Percentiles rank a stretch among this genome's conserved stretches.
Conservation (phyloP, 2,888 invertebrate species). For the Omphaloscelis lunosa region DNA sequence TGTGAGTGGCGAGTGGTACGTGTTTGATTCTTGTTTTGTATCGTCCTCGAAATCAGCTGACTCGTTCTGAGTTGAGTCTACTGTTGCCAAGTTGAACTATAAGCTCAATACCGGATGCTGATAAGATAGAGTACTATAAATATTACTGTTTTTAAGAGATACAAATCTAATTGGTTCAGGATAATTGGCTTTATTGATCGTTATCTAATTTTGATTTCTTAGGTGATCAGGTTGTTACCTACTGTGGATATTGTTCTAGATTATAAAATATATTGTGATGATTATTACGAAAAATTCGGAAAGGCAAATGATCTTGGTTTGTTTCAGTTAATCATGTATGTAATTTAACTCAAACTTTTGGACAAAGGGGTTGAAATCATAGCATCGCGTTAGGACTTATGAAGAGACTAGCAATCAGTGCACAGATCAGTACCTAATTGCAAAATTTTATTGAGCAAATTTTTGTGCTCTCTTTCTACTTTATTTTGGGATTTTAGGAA, state of each 20-base stretch:
- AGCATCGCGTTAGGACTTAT: too few relatives aligned
- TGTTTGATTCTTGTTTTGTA: slow-evolving; percentile 15
- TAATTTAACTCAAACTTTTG: too few relatives aligned
- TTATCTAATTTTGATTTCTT: background rate
- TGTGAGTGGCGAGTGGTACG: background rate
- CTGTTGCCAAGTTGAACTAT: background rate
- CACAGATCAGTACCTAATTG: too few relatives aligned
- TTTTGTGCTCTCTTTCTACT: too few relatives aligned
- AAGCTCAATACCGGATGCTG: slow-evolving; percentile 1
- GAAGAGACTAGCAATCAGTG: background rate
- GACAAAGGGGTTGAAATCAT: background rate
- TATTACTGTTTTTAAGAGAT: background rate
- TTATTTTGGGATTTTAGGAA: too few relatives aligned
- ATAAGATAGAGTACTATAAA: slow-evolving; percentile 14
- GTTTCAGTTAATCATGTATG: background rate
- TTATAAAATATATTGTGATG: background rate
- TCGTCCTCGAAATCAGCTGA: slow-evolving; percentile 25
- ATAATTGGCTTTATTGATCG: slow-evolving; percentile 11
- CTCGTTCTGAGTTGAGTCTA: background rate
- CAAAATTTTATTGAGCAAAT: too few relatives aligned
- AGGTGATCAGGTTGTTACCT: background rate
- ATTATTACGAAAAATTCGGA: background rate
- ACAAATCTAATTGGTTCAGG: background rate
- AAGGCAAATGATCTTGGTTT: background rate
- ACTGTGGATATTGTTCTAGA: background rate